These are phyloP conservation scores for Holothuria leucospilota DNA, from an alignment of 53 echinoderm and acorn worm genomes.

Conservation along the genomic window DNA sequence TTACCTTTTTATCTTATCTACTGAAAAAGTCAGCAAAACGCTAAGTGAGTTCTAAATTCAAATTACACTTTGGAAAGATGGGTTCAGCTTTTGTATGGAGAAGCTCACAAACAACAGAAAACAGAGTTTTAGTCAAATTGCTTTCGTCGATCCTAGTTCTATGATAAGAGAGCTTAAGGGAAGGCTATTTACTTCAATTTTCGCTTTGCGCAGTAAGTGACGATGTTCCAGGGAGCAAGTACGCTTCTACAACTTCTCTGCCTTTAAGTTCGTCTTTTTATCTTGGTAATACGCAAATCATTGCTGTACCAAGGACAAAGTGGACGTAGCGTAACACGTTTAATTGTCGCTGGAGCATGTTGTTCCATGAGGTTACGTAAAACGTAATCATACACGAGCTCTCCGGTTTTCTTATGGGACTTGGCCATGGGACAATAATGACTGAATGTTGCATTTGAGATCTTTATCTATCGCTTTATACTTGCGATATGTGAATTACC, in stretches of 20 bases:
- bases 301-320: background rate
- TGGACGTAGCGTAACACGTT: background rate
- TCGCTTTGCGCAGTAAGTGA: background rate
- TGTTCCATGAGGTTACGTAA: background rate
- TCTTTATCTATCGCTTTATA: background rate
- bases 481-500: slow-evolving; percentile 1
- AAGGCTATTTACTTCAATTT: background rate
- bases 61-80: too few species aligned
- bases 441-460: background rate
- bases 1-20: too few species aligned
- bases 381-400: background rate
- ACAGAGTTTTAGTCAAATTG: background rate
- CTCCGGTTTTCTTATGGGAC: background rate
- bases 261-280: background rate
- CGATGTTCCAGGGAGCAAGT: background rate
- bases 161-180: background rate
- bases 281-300: background rate
- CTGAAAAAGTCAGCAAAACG: slow-evolving; percentile 7
- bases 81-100: too few species aligned
- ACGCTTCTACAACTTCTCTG: background rate
- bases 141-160: background rate
- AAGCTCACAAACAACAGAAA: background rate
- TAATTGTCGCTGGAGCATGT: background rate
- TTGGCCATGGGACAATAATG: background rate
- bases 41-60: background rate